Evolutionary conservation across 2,888 invertebrate genomes (phyloP).

Genomic region (Conchocele bisecta): DNA sequence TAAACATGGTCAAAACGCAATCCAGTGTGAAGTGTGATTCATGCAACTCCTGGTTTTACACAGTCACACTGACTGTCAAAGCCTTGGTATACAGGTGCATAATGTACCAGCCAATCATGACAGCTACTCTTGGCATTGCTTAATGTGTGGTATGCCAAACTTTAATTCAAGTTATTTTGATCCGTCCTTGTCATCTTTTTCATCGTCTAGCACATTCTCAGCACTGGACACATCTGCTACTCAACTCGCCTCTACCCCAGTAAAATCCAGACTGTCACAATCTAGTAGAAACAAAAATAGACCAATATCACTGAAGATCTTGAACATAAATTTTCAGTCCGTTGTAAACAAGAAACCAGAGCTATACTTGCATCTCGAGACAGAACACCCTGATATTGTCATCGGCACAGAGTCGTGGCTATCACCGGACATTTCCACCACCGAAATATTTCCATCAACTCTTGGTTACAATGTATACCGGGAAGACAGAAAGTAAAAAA

Average conservation of each 20-base stretch:
- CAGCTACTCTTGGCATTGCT: conserved; percentile 13
- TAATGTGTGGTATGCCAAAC: conserved; percentile 14
- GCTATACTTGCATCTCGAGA: background rate
- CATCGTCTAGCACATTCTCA: background rate
- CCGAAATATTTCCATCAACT: background rate
- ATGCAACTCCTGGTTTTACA: conserved; percentile 10
- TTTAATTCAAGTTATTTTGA: conserved; percentile 5
- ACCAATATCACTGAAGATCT: background rate
- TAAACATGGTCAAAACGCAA: background rate
- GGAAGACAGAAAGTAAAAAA: background rate
- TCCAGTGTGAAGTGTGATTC: conserved; percentile 15
- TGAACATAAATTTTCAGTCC: conserved; percentile 3
- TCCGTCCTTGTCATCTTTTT: background rate
- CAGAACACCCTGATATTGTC: conserved; percentile 5
- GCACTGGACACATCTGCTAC: background rate
- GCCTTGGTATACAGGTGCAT: background rate
- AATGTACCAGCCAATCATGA: conserved; percentile 11
- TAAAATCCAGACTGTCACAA: too few species aligned
- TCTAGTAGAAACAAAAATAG: background rate
- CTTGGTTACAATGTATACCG: background rate
- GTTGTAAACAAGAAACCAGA: conserved; percentile 2
- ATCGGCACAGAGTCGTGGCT: conserved; percentile 4
- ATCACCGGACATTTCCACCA: background rate
- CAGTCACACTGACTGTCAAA: conserved; percentile 1
- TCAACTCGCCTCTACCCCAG: background rate